Evolutionary conservation across 2,113 vertebrate genomes (phyloP), one percentile per base, ranked within the genome.

Genomic region (Corydoras sp.): DNA sequence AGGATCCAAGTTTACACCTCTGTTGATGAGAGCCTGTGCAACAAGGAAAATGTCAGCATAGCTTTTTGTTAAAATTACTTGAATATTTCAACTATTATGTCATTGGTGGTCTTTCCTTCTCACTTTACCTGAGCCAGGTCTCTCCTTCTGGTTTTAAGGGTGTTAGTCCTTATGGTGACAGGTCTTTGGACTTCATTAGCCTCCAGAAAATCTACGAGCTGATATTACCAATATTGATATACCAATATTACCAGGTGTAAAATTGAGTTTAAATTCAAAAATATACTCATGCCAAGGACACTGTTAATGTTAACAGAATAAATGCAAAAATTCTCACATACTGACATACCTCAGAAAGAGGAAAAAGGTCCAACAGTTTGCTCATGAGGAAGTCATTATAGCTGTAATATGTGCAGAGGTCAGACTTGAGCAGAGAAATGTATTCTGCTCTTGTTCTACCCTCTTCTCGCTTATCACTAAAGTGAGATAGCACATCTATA

Each of bases 191-290:
- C 92, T 85, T 99, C 97, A 43, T 97, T 98, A 12, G 95, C 92
- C 81, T 98, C 95, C 43, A 99, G 86, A 76, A 97, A 98, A 64
- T 97, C 97, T n/a, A 98, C 83, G 72, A 98, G 78, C 95, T 98
- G 35, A 43, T 4, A 43, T 24, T 24, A n/a, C n/a, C n/a, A n/a
- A n/a, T n/a, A n/a, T n/a, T n/a, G n/a, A n/a, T n/a, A 24, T 24
- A 24, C 2, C 18, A 24, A 24, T 24, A 24, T 24, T 4, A 43
- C 35, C 35, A 43, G 35, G 1, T 5, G 35, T 43, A 43, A 43
- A 43, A 43, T 43, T 43, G 35, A 43, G 7, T 24, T 1, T 43
- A 43, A 8, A 43, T 43, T 43, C 7, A 1, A 43, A 43, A 43
- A 43, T 8, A 43, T 43, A 43, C 35, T 43, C 35, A 43, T 43